phyloP scores from a whole-genome alignment of 2,113 vertebrate species.

The Campylomormyrus numenius region DNA sequence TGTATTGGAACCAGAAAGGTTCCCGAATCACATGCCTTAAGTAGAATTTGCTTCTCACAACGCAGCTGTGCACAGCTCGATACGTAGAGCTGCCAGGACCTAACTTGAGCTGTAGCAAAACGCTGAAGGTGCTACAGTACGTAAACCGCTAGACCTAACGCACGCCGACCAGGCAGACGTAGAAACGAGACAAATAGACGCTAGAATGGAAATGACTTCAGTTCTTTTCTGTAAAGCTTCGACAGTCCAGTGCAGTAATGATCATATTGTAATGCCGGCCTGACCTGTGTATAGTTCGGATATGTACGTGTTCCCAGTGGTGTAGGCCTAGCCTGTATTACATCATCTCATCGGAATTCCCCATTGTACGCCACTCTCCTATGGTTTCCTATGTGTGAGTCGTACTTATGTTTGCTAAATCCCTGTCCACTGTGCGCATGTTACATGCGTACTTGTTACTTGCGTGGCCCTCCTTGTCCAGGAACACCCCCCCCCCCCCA shows the following conservation, averaged over 20 bases:
- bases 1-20: background rate
- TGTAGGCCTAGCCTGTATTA: background rate
- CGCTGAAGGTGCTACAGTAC: background rate
- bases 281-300: too few species aligned
- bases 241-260: background rate
- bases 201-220: background rate
- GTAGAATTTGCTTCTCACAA: background rate
- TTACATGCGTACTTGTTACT: background rate
- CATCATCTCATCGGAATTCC: background rate
- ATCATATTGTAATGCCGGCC: background rate
- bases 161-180: background rate
- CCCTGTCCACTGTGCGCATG: background rate
- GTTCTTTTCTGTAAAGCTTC: background rate
- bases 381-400: background rate
- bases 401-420: background rate
- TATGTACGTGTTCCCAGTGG: background rate
- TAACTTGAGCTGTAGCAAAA: background rate
- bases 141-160: background rate
- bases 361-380: background rate
- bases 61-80: background rate
- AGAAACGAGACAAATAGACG: background rate
- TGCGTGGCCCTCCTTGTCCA: background rate
- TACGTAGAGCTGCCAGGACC: background rate
- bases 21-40: background rate
- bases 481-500: too few species aligned